phyloP scores from a whole-genome alignment of 2,113 vertebrate genomes.

The Bungarus multicinctus region DNA sequence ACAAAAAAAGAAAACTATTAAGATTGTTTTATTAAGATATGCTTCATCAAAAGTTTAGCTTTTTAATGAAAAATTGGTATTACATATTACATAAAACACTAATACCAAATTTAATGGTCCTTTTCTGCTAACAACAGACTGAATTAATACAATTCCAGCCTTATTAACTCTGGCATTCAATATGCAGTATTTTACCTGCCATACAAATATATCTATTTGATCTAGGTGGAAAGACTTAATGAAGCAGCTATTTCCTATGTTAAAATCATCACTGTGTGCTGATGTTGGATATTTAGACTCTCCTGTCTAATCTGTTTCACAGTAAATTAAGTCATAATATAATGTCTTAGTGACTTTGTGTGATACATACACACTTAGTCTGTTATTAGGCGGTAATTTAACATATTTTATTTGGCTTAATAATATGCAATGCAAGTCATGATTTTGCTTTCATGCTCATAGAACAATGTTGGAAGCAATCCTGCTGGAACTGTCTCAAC shows the following conservation, averaged over 20 bases:
- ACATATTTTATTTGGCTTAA: neutral
- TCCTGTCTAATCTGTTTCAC: neutral
- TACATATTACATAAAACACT: neutral
- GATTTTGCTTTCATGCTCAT: neutral
- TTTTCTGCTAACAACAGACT: neutral
- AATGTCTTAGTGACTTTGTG: neutral
- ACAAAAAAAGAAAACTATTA: neutral
- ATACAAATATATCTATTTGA: neutral
- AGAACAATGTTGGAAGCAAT: neutral
- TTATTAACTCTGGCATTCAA: neutral
- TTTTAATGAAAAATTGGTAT: neutral
- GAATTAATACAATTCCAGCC: neutral
- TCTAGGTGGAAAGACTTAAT: neutral
- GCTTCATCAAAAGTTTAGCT: neutral
- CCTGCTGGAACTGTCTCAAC: neutral
- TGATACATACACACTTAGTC: neutral
- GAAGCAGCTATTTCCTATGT: too few species aligned
- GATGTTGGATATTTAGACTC: neutral
- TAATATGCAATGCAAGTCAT: neutral
- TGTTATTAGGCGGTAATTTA: neutral
- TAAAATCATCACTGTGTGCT: neutral
- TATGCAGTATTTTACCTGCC: neutral
- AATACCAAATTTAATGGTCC: neutral
- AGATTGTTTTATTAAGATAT: neutral
- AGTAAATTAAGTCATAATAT: neutral